Base-by-base conservation (phyloP, 2,797 vertebrate genomes). In the Australoheros facetus region DNA sequence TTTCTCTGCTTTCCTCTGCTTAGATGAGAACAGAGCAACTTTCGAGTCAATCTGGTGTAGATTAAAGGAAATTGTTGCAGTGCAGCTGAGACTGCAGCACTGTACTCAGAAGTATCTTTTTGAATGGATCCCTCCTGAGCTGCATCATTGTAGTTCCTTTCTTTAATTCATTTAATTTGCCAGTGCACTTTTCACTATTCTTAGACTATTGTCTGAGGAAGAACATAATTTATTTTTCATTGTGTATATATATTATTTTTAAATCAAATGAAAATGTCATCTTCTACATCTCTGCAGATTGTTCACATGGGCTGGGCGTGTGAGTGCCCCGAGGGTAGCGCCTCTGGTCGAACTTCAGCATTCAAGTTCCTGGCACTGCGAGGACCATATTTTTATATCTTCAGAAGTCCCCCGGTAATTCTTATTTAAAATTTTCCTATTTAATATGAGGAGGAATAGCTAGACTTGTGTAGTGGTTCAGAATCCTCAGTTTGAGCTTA, bases 291-390 rank as follows among this genome's bases (percentile, higher is more conserved):
- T 90, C 83, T 85, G 58, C 94, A 99, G 98, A 95, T 99, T 32
- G 92, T 98, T 82, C 97, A 98, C 91, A 97, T 98, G 97, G 98
- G 97, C 78, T 99, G 98, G 98, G 96, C 96, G 16, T 96, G 96
- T 83, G 97, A 98, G 85, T 95, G 93, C 84, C 90, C 95, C 1
- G 96, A 96, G 79, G 95, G 91, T 84, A 88, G 90, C 23, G 87
- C 95, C 62, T 87, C 94, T 26, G 86, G 90, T 60, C 95, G 88
- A 57, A 76, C 94, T 66, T 94, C 95, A 87, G 90, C 90, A 73
- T 96, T 95, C 94, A 97, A 96, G 93, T 98, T 98, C 90, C 95
- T 98, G 89, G 97, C 96, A 14, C 93, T 99, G 84, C 98, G 96
- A 87, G 97, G 97, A 85, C 96, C 97, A 3, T 97, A 94, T 34